Evolutionary conservation across 64 coral and sea anemone species (phyloP), one percentile per base, ranked within the genome.

Genomic region (Porites lutea): DNA sequence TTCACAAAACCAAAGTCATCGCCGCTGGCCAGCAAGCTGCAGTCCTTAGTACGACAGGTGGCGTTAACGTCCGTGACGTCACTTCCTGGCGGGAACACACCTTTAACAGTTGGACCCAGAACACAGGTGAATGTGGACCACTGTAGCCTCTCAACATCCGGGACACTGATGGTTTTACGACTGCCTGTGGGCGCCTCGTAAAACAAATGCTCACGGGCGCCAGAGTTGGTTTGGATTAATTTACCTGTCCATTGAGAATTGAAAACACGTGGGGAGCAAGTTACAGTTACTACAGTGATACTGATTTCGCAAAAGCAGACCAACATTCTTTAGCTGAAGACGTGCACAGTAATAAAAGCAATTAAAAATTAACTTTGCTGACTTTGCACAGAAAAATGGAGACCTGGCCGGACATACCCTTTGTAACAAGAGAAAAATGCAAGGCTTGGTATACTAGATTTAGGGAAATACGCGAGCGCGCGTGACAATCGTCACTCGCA

Each of bases 1-100:
- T 99, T 99, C 19, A 99, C 97, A 65, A 77, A 50, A 83, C 97
- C 97, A 96, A 99, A 99, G 68, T 99, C 97, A 86, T 99, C 97
- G 57, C 97, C 97, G 52, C 87, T 99, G 71, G 97, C 97, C 91
- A 99, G 49, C 16, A 99, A 78, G 67, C 71, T 77, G 16, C 93
- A 65, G 75, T 99, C 97, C 52, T 78, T 66, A 50, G 91, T 93
- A 45, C 97, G 91, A 88, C 87, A 95, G 16, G 97, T 96, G n/a
- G 97, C 64, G 76, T 99, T 99, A 0, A 99, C 97, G 71, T 99
- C 97, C 0, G 97, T 99, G 83, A 99, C 80, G 88, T 99, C 97
- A 74, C 88, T 91, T 54, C 85, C 70, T 13, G 97, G 97, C 22
- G 97, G 97, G 63, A 96, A 99, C 77, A 99, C 79, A 2, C 97